These are phyloP conservation scores for Heliangelus exortis DNA, from an alignment of 2,797 vertebrate species.

Conservation along the genomic window DNA sequence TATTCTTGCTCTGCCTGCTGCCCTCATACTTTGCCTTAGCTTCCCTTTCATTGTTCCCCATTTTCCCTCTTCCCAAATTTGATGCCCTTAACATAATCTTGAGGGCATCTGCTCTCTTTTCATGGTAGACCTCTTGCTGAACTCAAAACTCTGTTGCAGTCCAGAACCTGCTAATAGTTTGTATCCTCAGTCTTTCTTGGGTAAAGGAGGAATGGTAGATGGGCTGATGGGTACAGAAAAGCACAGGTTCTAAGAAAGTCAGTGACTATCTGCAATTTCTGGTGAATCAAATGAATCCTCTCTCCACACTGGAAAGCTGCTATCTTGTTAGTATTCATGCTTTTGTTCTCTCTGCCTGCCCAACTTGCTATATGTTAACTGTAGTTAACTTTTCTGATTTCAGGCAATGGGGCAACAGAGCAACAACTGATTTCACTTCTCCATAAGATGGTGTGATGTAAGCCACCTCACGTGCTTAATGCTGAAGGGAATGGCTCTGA, in stretches of 20 bases:
- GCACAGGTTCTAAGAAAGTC: neutral
- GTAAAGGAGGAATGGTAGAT: neutral
- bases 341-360: neutral
- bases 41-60: neutral
- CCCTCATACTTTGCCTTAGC: neutral
- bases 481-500: neutral
- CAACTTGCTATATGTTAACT: neutral
- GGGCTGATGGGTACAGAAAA: neutral
- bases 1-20: neutral
- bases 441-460: neutral
- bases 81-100: neutral
- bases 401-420: neutral
- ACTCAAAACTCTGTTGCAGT: neutral
- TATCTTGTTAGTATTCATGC: neutral
- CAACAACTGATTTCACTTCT: neutral
- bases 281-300: neutral
- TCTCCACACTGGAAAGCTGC: neutral
- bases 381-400: neutral
- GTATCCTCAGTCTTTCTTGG: neutral
- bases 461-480: neutral
- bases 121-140: neutral
- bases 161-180: neutral
- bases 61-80: neutral
- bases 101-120: conserved; percentile 5
- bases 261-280: neutral